phyloP scores from a whole-genome alignment of 2,797 vertebrate genomes.

The Acanthopagrus latus region DNA sequence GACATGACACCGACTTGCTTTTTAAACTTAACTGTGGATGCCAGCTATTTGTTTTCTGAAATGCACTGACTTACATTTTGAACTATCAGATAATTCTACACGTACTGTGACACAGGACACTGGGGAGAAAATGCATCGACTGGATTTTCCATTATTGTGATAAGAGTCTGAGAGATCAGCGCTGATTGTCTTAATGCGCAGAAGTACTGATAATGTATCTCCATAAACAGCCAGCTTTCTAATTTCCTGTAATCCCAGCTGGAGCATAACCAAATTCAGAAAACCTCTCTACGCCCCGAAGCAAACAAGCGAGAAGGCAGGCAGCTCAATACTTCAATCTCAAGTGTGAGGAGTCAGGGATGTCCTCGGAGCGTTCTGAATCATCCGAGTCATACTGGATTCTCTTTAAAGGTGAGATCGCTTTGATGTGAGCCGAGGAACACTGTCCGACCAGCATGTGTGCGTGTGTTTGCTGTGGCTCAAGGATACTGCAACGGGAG shows the following conservation, averaged over 20 bases:
- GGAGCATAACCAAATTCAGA: slow-evolving; percentile 19
- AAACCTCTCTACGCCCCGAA: slow-evolving; percentile 1
- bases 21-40: background rate
- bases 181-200: background rate
- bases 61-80: background rate
- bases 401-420: slow-evolving; percentile 21
- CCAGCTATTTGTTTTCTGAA: background rate
- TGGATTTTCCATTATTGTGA: background rate
- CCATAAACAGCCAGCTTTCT: slow-evolving; percentile 14
- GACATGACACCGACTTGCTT: no score
- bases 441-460: background rate
- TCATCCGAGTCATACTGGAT: slow-evolving; percentile 19
- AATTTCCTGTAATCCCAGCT: slow-evolving; percentile 10
- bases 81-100: background rate
- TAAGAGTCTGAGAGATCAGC: slow-evolving; percentile 14
- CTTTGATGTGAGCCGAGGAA: slow-evolving; percentile 3
- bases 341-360: slow-evolving; percentile 22
- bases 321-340: slow-evolving; percentile 32
- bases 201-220: slow-evolving; percentile 11
- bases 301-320: slow-evolving; percentile 3
- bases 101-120: background rate
- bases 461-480: slow-evolving; percentile 7
- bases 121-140: background rate
- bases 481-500: background rate
- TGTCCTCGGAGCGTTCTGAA: slow-evolving; percentile 20